These are phyloP conservation scores for Telenomus remus DNA, from an alignment of 1,140 invertebrate genomes.

Conservation along the genomic window DNA sequence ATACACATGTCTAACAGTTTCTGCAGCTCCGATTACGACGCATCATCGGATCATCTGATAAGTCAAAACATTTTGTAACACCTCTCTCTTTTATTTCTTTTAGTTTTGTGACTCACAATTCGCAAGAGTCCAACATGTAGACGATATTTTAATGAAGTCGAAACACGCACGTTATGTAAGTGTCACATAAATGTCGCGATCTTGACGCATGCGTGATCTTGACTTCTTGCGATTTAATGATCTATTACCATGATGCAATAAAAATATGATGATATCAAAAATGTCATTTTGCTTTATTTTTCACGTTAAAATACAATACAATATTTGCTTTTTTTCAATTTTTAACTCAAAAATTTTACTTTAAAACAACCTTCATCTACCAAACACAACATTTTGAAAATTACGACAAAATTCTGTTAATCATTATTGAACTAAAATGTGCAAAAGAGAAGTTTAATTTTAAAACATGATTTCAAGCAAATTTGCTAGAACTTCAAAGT, in stretches of 20 bases:
- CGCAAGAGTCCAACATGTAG: background rate
- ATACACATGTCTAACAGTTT: slow-evolving; percentile 49
- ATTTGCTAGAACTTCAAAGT: too few relatives aligned
- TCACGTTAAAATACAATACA: background rate
- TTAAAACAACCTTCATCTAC: too few relatives aligned
- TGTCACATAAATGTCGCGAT: slow-evolving; percentile 45
- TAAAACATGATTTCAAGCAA: too few relatives aligned
- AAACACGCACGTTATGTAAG: slow-evolving; percentile 35
- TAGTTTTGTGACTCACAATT: too few relatives aligned
- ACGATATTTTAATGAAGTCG: slow-evolving; percentile 31
- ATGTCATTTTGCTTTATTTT: background rate
- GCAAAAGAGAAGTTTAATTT: too few relatives aligned
- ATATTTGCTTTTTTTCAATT: background rate
- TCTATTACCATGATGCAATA: slow-evolving; percentile 29
- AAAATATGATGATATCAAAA: slow-evolving; percentile 15
- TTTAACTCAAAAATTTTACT: too few relatives aligned
- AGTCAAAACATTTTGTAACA: background rate
- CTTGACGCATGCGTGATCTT: slow-evolving; percentile 18
- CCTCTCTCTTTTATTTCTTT: background rate
- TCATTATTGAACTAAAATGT: too few relatives aligned
- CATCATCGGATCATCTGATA: background rate
- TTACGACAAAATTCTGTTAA: too few relatives aligned
- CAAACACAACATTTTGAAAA: too few relatives aligned
- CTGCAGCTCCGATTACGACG: slow-evolving; percentile 33
- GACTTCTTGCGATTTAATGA: slow-evolving; percentile 25